Base-by-base conservation (phyloP, 2,888 invertebrate species). In the Oligia latruncula region DNA sequence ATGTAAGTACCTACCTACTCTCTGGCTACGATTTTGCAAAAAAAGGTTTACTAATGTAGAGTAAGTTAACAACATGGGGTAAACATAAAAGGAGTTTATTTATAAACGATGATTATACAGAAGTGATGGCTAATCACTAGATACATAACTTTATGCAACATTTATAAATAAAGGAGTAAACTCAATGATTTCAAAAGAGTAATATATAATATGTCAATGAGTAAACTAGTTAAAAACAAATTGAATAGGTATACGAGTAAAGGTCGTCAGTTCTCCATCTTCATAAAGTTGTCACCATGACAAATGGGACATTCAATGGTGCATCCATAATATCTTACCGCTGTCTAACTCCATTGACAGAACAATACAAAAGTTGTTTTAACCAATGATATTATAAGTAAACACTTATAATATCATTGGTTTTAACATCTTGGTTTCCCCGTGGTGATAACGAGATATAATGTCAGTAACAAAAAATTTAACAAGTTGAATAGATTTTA, bases 301-400 rank as follows among this genome's bases (percentile, higher is more conserved):
- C 77, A 58, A 71, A 71, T 60, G 49, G 58, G 60, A 71, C 62
- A 82, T 23, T 23, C 43, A 6, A 46, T 64, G 29, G 40, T 43
- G 20, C 17, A 82, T 76, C 20, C 23, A 71, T 29, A 29, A 29
- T 29, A 29, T 81, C 46, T 55, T 49, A 55, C 40, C 17, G 40
- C 8, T n/a, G 66, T 60, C 66, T 40, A 40, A 65, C 23, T 49
- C 29, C n/a, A 43, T 40, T 62, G 15, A 13, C 43, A 82, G 60
- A 52, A 62, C 17, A 71, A 66, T 55, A 55, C 70, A 60, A 62
- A 40, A 15, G n/a, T 43, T 74, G 11, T 29, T 29, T 29, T 29
- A 29, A 29, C 29, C 29, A 29, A 29, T 29, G 29, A 29, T 29
- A 29, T 29, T 29, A 29, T 29, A 29, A 29, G 29, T 29, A 29